Evolutionary conservation across 2,888 invertebrate species (phyloP).

Genomic region (Disparrhopalites patrizii): DNA sequence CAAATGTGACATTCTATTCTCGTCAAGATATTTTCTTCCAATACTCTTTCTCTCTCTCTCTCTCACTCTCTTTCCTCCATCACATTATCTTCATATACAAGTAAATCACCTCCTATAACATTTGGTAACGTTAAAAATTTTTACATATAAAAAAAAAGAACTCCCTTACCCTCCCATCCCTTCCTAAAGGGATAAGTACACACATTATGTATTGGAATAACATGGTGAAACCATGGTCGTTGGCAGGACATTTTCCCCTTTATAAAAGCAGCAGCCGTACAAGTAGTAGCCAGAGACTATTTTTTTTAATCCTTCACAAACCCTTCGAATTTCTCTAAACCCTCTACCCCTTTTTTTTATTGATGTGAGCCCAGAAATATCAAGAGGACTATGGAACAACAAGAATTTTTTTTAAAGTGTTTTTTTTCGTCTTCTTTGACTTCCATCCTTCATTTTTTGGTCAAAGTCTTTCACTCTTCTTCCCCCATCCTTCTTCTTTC

Average conservation of each 20-base stretch:
- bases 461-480: no score
- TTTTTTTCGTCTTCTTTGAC: not conserved
- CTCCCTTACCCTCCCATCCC: not conserved
- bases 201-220: not conserved
- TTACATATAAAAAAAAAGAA: no score
- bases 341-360: not conserved
- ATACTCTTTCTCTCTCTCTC: slow-evolving; percentile 1
- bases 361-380: not conserved
- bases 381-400: not conserved
- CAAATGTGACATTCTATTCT: slow-evolving; percentile 20
- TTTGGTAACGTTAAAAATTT: no score
- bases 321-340: not conserved
- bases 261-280: no score
- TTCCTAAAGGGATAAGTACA: not conserved
- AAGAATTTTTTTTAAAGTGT: not conserved
- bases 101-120: no score
- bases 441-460: no score
- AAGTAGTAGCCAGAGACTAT: no score
- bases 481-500: no score
- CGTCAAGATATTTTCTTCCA: not conserved
- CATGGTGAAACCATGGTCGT: not conserved
- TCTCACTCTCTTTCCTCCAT: slow-evolving; percentile 1
- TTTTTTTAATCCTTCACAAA: no score
- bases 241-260: no score
- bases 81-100: not conserved